Percentiles rank a stretch among this genome's conserved stretches.
These are phyloP conservation scores for Odobenus rosmarus DNA, from an alignment of 2,113 vertebrate species.

Conservation along the genomic window DNA sequence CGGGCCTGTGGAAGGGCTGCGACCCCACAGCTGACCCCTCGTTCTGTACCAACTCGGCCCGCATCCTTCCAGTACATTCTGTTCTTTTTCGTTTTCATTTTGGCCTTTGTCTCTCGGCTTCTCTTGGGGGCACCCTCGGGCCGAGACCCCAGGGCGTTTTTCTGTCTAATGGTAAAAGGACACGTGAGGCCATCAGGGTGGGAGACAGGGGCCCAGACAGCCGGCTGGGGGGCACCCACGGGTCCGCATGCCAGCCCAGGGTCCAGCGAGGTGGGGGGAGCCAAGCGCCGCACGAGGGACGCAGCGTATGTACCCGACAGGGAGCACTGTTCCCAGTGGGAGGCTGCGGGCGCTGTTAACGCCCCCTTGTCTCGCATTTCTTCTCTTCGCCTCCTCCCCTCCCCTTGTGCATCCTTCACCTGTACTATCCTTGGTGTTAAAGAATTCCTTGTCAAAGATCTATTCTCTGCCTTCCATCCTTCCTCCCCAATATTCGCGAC, in stretches of 20 bases:
- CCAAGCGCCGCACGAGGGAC: background rate
- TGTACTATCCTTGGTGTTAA: background rate
- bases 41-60: background rate
- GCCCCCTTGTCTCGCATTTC: too few relatives aligned
- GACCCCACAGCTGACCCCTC: accelerated
- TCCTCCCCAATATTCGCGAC: background rate
- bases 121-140: background rate
- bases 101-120: background rate
- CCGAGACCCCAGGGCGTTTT: background rate
- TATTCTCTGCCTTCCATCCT: background rate
- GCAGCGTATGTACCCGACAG: accelerated
- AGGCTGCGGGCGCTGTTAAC: background rate
- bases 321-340: accelerated
- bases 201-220: background rate
- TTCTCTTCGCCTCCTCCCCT: background rate
- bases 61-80: background rate
- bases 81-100: background rate
- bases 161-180: background rate
- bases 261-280: background rate
- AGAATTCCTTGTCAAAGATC: background rate
- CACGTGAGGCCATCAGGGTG: background rate
- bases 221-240: too few relatives aligned
- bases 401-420: background rate
- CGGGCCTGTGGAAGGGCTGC: accelerated
- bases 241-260: background rate